A percentile compares a stretch with the other conserved stretches of the same genome.
These are phyloP conservation scores for Todiramphus saurophagus DNA, from an alignment of 2,113 vertebrate genomes.

Conservation along the genomic window DNA sequence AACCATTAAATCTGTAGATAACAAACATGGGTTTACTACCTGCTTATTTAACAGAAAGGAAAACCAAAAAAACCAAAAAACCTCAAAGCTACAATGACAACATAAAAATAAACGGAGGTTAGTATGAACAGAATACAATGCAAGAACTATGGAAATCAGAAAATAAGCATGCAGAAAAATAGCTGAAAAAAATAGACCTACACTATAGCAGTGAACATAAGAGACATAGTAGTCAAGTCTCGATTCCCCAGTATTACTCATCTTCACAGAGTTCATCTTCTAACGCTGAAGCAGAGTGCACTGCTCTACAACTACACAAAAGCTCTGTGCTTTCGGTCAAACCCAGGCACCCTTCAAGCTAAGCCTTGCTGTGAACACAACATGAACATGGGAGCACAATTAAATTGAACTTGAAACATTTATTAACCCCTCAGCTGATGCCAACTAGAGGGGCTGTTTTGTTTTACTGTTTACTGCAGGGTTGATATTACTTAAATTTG, in stretches of 20 bases:
- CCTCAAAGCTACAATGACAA: neutral
- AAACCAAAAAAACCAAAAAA: neutral
- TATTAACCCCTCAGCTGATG: constrained; percentile 42
- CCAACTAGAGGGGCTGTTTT: neutral
- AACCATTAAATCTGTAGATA: neutral
- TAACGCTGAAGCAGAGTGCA: neutral
- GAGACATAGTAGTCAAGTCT: constrained; percentile 64
- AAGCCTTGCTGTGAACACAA: neutral
- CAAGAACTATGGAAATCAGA: neutral
- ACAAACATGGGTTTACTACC: neutral
- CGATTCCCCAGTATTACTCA: neutral
- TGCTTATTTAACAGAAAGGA: neutral
- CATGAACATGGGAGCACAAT: neutral
- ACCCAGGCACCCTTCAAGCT: constrained; percentile 13
- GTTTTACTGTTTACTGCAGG: neutral
- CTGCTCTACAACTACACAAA: neutral
- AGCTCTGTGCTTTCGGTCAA: neutral
- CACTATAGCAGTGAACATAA: constrained; percentile 75
- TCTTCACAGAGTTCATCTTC: constrained; percentile 21
- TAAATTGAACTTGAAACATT: neutral
- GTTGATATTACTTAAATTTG: neutral
- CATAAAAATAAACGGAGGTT: neutral
- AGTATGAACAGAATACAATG: neutral
- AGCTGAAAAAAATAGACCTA: constrained; percentile 53
- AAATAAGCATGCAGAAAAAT: neutral